Base-by-base conservation (phyloP, 2,113 vertebrate species). In the Aplodontia rufa region DNA sequence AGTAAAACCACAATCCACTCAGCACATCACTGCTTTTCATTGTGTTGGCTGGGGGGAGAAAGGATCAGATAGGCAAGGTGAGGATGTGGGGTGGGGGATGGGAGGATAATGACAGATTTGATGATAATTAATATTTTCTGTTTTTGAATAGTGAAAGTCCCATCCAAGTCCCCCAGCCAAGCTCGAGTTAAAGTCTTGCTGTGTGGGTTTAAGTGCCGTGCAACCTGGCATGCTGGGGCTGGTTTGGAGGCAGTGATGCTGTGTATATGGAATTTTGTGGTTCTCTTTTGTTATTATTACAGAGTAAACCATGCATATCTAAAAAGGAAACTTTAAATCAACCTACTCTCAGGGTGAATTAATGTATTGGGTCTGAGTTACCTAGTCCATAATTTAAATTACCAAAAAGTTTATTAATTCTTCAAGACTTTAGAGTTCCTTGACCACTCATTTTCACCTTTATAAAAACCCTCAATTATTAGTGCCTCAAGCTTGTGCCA, bases 51-150 rank as follows among this genome's bases (percentile, higher is more conserved):
- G 51, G 68, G 93, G 92, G 90, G 94, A 85, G 71, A 96, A 94
- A 74, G 74, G 75, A 89, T 71, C 79, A 91, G 58, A 45, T 90
- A 92, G 97, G 86, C 0, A 9, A 90, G 81, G 37, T 62, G 95
- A 94, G 83, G 91, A 89, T 97, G 74, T 69, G 68, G 37, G 69
- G 28, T 4, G 58, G 92, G 89, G 69, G 93, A 87, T 80, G 96
- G 95, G 74, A 55, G 69, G 82, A 98, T 97, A 97, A 97, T 97
- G 95, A 97, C 95, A 97, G 94, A 96, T 97, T 93, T 90, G 86
- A 94, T 74, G 96, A 97, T 98, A 97, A 97, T 97, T 97, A 98
- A 97, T 97, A 98, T 97, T 98, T 97, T 97, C 96, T 98, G 94
- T 96, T 88, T 97, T 95, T 94, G 91, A 96, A 95, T 91, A 98